These are phyloP conservation scores for Colinus virginianus DNA, from an alignment of 2,113 vertebrate species.

Conservation along the genomic window DNA sequence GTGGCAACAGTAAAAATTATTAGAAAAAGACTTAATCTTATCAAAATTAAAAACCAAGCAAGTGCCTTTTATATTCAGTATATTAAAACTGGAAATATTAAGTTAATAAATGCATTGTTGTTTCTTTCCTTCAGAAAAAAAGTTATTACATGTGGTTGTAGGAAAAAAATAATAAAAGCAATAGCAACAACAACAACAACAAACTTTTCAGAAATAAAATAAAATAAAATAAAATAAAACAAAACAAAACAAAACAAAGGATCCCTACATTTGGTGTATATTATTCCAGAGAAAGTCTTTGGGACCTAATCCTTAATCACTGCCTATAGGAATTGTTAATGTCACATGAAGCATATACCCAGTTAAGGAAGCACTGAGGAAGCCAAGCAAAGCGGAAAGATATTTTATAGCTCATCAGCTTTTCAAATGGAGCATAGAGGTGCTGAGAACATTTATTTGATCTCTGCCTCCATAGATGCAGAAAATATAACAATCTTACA, in stretches of 20 bases:
- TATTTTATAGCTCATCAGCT: constrained; percentile 47
- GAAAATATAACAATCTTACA: constrained; percentile 17
- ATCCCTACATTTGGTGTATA: neutral
- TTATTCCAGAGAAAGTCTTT: constrained; percentile 7
- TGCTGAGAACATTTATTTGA: constrained; percentile 22
- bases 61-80: constrained; percentile 2
- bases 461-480: constrained; percentile 21
- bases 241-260: neutral
- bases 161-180: neutral
- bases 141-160: neutral
- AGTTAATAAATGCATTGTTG: constrained; percentile 22
- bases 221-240: neutral
- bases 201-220: neutral
- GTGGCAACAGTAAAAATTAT: neutral
- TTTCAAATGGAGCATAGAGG: constrained; percentile 32
- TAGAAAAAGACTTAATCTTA: neutral
- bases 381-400: constrained; percentile 14
- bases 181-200: neutral
- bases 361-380: neutral
- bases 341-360: neutral
- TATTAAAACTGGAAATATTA: constrained; percentile 7
- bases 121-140: neutral
- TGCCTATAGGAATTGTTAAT: constrained; percentile 20
- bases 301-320: constrained; percentile 29
- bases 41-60: neutral